phyloP scores from a whole-genome alignment of 2,888 invertebrate genomes.

The Acronicta leporina region DNA sequence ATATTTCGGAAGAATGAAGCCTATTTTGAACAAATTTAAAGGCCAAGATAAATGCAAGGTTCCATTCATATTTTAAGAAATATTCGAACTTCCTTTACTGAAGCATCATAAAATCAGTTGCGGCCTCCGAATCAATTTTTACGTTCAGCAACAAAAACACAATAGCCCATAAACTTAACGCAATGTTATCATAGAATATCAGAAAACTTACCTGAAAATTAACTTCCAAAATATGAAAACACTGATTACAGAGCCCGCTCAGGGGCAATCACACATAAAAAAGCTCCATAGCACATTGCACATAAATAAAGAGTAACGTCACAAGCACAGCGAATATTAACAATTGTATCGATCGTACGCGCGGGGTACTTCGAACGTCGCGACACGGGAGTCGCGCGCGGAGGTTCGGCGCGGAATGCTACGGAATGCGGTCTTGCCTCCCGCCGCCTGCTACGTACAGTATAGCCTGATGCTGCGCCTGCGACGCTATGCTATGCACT shows the following conservation, averaged over 20 bases:
- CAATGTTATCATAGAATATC: conserved; percentile 50
- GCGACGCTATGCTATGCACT: conserved; percentile 54
- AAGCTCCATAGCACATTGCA: conserved; percentile 78
- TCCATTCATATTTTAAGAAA: conserved; percentile 33
- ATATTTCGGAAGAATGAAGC: background rate
- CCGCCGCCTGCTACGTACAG: conserved; percentile 47
- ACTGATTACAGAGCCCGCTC: conserved; percentile 70
- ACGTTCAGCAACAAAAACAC: conserved; percentile 63
- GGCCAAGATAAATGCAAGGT: conserved; percentile 34
- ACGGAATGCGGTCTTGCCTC: conserved; percentile 72
- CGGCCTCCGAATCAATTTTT: conserved; percentile 55
- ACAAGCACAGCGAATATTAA: conserved; percentile 69
- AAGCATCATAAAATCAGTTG: conserved; percentile 31
- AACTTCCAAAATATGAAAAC: conserved; percentile 62
- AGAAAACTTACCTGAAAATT: conserved; percentile 66
- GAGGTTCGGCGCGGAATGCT: conserved; percentile 85
- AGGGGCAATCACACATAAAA: conserved; percentile 80
- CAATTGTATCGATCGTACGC: conserved; percentile 65
- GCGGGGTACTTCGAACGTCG: conserved; percentile 77
- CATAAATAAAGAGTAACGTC: conserved; percentile 70
- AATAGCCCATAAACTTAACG: conserved; percentile 71
- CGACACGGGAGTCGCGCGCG: conserved; percentile 84
- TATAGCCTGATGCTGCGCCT: conserved; percentile 62
- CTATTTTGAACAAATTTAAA: conserved; percentile 31
- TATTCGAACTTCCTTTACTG: conserved; percentile 31